Base-by-base conservation (phyloP, 2,113 vertebrate genomes). In the Callipepla californica region DNA sequence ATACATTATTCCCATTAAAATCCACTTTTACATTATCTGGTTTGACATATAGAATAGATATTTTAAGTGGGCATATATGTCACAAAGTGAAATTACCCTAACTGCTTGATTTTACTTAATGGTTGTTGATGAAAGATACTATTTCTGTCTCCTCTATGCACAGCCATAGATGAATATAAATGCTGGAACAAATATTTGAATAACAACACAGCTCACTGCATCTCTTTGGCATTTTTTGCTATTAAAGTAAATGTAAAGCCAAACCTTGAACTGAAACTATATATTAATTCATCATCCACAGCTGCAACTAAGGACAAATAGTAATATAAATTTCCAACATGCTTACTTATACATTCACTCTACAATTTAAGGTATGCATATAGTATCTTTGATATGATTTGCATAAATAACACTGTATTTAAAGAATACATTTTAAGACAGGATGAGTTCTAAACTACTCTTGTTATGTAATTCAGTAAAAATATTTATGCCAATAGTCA, bases 71-170 rank as follows among this genome's bases (percentile, higher is more conserved):
- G 8, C 63, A 86, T 95, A 86, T 87, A 91, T 95, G 93, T 95
- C 94, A 96, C 26, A 51, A 80, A 82, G 70, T 80, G 70, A 83
- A 90, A 85, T 85, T 86, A 53, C 34, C 50, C 62, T 75, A 62
- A 94, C 69, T 73, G 66, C 44, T 96, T 80, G 69, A 67, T 83
- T 96, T 94, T 96, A 80, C 91, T 90, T 96, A 96, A 95, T 91
- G 79, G 79, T 36, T 94, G 22, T 61, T 92, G 82, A 87, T 76
- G 82, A 85, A 94, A 85, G 40, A 70, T 62, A 55, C 47, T 11
- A 61, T 75, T 83, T 55, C 34, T 92, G 81, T 87, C 79, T 76
- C 55, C 40, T 89, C 84, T 87, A 21, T 53, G 65, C 50, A 77
- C 18, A 83, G 79, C 72, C 85, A 87, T 80, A 83, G 82, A 87